A percentile compares a stretch with the other conserved stretches of the same genome.
These are phyloP conservation scores for Tachina grossa DNA, from an alignment of 2,888 invertebrate genomes.

Conservation along the genomic window DNA sequence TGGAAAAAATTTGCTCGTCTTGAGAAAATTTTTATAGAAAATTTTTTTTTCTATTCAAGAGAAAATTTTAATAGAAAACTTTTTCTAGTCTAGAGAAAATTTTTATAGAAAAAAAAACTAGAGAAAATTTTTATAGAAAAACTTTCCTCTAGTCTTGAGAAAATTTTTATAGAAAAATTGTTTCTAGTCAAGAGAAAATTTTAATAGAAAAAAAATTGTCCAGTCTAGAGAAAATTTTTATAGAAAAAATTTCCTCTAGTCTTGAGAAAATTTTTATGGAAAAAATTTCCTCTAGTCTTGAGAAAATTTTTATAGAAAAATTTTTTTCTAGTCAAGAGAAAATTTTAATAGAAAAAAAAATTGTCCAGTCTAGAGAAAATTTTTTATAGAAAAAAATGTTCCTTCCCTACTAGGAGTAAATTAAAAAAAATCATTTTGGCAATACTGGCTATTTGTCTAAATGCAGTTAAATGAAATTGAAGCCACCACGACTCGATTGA, in stretches of 20 bases:
- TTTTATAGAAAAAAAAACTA: too few species aligned
- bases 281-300: not conserved
- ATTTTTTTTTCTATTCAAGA: too few species aligned
- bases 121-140: too few species aligned
- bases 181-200: too few species aligned
- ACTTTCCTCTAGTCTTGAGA: too few species aligned
- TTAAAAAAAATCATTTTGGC: too few species aligned
- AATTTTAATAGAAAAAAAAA: not conserved
- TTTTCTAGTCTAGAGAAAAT: too few species aligned
- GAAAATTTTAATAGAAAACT: too few species aligned
- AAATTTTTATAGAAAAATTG: too few species aligned
- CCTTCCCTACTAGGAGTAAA: too few species aligned
- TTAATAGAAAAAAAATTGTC: not conserved
- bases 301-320: not conserved
- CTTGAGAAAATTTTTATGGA: not conserved
- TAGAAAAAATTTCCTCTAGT: not conserved
- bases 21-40: not conserved
- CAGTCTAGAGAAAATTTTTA: not conserved
- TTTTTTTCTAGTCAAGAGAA: not conserved
- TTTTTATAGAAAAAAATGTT: too few species aligned
- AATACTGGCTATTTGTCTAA: not conserved
- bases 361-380: too few species aligned
- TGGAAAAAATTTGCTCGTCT: not conserved
- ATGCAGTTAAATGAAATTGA: slow-evolving; percentile 31
- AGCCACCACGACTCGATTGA: slow-evolving; percentile 21